A percentile compares a stretch with the other conserved stretches of the same genome.
Evolutionary conservation across 1,140 invertebrate species (phyloP).

Genomic region (Littorina saxatilis): DNA sequence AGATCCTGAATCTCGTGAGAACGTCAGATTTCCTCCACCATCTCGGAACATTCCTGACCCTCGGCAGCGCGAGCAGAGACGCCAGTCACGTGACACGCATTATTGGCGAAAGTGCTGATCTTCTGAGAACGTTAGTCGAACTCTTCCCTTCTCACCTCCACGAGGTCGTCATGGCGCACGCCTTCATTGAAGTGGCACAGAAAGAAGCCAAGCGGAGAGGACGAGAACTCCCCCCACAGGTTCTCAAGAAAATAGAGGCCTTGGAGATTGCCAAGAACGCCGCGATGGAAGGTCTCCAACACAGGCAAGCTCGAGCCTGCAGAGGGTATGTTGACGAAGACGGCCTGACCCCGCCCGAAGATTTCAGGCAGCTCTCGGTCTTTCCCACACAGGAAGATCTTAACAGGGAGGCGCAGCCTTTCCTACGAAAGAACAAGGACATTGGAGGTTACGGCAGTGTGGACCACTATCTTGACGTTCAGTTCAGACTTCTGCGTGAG

Average conservation of each 20-base stretch:
- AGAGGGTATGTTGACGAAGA: constrained; percentile 1
- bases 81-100: neutral
- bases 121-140: neutral
- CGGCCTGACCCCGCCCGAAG: constrained; percentile 58
- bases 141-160: constrained; percentile 10
- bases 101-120: constrained; percentile 7
- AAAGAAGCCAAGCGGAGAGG: neutral
- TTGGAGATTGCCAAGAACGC: neutral
- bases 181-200: constrained; percentile 3
- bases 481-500: constrained; percentile 86
- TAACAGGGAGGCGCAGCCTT: constrained; percentile 64
- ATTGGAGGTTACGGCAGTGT: constrained; percentile 66
- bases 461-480: constrained; percentile 86
- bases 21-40: neutral
- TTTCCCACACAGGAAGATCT: constrained; percentile 67
- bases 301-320: neutral
- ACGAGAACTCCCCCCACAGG: neutral
- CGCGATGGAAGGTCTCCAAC: neutral
- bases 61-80: too few relatives aligned
- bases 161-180: neutral
- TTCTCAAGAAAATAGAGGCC: neutral
- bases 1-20: neutral
- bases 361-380: constrained; percentile 67
- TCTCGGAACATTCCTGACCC: neutral
- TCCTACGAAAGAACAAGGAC: constrained; percentile 50